Evolutionary conservation across 1,140 invertebrate genomes (phyloP).

Genomic region (Colletes latitarsis): DNA sequence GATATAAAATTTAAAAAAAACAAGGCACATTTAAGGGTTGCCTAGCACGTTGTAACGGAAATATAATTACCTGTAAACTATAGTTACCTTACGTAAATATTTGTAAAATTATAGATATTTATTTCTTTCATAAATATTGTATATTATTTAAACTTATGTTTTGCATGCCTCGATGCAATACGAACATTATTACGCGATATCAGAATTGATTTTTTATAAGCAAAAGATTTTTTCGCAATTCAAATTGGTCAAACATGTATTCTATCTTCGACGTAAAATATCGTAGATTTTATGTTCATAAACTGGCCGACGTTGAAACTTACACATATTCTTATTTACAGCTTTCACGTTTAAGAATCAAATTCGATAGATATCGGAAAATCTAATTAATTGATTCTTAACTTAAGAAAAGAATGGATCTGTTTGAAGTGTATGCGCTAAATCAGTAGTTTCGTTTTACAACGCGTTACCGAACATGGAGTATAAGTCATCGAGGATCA

Average conservation of each 20-base stretch:
- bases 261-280: too few species aligned
- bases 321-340: not conserved
- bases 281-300: too few species aligned
- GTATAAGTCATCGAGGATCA: not conserved
- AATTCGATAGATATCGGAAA: not conserved
- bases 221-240: not conserved
- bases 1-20: not conserved
- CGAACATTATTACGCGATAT: not conserved
- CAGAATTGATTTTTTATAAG: not conserved
- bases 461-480: not conserved
- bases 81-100: not conserved
- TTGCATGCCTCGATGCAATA: not conserved
- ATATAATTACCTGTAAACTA: slow-evolving; percentile 8
- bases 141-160: not conserved
- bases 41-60: not conserved
- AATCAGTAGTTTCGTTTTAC: too few species aligned
- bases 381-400: not conserved
- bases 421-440: not conserved
- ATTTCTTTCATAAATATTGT: not conserved
- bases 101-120: not conserved
- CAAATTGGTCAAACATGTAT: not conserved
- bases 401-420: not conserved
- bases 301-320: not conserved
- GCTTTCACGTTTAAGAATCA: not conserved
- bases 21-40: not conserved